Evolutionary conservation across 2,888 invertebrate species (phyloP), one percentile per base, ranked within the genome.

Genomic region (Ischnura elegans): DNA sequence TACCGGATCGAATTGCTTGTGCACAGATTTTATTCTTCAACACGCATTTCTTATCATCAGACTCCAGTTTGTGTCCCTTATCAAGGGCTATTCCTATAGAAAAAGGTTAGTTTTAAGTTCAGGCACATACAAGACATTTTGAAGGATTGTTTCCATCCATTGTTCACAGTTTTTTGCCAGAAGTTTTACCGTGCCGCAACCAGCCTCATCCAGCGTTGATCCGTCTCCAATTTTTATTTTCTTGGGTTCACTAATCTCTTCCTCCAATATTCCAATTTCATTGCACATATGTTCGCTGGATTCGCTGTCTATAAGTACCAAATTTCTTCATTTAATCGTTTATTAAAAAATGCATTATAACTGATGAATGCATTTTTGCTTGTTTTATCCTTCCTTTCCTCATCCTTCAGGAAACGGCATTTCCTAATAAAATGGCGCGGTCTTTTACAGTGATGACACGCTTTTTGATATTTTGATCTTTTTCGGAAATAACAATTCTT

Each of bases 111-210:
- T n/a, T n/a, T 66, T 66, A 29, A 66, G 29, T 29, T 66, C n/a
- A 66, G n/a, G 6, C 29, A 66, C 66, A 66, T 66, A 66, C n/a
- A 66, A 29, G n/a, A 66, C 66, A 66, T 66, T 66, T 66, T 66
- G 5, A 66, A 66, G 66, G 66, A 29, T 66, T 4, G n/a, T 66
- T n/a, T n/a, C 4, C 4, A 66, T n/a, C 5, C 29, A 66, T 66
- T 66, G 5, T 47, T 66, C 19, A n/a, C n/a, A n/a, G 29, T 66
- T 55, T 4, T n/a, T n/a, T n/a, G 29, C 66, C n/a, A n/a, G 66
- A 29, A 19, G 66, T n/a, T 66, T 4, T 29, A 66, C 66, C 29
- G 66, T n/a, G 6, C 66, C n/a, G 66, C 66, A 66, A 29, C 66
- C 66, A n/a, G 29, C n/a, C 21, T 13, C 55, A 55, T 55, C 16